Base-by-base conservation (phyloP, 1,140 invertebrate species). In the Caenorhabditis briggsae region DNA sequence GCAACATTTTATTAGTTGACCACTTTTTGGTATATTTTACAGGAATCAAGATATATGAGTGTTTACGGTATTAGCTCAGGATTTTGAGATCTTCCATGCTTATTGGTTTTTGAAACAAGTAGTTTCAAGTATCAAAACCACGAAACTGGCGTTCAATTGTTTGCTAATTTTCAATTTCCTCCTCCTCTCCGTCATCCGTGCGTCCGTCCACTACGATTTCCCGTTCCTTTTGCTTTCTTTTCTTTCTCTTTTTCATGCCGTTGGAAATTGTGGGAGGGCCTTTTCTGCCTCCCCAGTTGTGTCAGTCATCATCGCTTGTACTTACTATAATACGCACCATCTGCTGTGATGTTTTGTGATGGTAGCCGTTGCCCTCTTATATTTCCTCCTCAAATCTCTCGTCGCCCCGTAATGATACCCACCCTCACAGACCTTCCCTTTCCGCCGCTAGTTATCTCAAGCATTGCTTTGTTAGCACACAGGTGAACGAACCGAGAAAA, bases 161-260 rank as follows among this genome's bases (percentile, higher is more conserved):
- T 78, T 78, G 70, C 70, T 78, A 78, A 78, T 78, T 78, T 78
- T n/a, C 70, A 78, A 78, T 78, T 78, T 78, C 41, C 65, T 74
- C 65, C 65, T 74, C 23, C 33, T 78, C 41, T 59, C 56, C 82
- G 53, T 46, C 53, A 59, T 83, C 33, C 82, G 25, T 83, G 1
- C 82, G 25, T 43, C 25, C 82, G 53, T 83, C 82, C 56, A 83
- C 56, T 59, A 58, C 82, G 53, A 56, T 83, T 59, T 83, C 55
- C 56, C 82, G 53, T 59, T 83, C 82, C 53, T 83, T 78, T 59
- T 59, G 53, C 82, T 46, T 83, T 11, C 82, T 83, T 58, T 58
- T 55, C 58, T 55, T n/a, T 58, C 58, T 41, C 82, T 55, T 59
- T 59, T 59, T 83, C 56, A 56, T 83, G 56, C 56, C 55, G 53